A percentile compares a stretch with the other conserved stretches of the same genome.
These are phyloP conservation scores for Neotoma lepida DNA, from an alignment of 2,113 vertebrate genomes.

Conservation along the genomic window DNA sequence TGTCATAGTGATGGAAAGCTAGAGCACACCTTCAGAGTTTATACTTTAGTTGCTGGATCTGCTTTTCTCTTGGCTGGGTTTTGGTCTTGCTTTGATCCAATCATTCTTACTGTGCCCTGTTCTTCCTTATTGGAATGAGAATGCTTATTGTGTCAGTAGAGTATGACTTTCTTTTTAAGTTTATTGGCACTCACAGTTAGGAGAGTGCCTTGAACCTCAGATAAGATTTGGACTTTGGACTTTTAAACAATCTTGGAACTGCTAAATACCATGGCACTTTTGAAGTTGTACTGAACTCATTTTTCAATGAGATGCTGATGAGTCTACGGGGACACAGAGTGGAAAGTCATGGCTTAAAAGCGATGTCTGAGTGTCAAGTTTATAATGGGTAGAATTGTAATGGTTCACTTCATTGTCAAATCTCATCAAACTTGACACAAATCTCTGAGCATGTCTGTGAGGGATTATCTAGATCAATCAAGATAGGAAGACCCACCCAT, in stretches of 20 bases:
- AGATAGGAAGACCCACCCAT: background rate
- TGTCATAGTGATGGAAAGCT: background rate
- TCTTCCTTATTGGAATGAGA: background rate
- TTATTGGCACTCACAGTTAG: background rate
- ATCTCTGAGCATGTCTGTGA: background rate
- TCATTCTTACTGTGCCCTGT: background rate
- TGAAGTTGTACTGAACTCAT: background rate
- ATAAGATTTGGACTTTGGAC: background rate
- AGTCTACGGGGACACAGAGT: background rate
- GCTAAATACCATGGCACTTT: background rate
- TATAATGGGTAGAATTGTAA: background rate
- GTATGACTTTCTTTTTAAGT: background rate
- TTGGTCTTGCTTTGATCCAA: background rate
- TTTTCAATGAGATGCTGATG: background rate
- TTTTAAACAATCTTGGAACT: background rate
- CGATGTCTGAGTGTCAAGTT: background rate
- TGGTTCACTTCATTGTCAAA: background rate
- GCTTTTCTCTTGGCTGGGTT: background rate
- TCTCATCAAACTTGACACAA: background rate
- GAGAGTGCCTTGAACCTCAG: background rate
- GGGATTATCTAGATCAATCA: too few species aligned
- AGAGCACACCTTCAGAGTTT: background rate
- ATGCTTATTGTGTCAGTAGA: background rate
- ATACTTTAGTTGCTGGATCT: background rate
- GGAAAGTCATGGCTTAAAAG: background rate